Conservation (phyloP, 1,140 invertebrate species). For the Drosophila sechellia region DNA sequence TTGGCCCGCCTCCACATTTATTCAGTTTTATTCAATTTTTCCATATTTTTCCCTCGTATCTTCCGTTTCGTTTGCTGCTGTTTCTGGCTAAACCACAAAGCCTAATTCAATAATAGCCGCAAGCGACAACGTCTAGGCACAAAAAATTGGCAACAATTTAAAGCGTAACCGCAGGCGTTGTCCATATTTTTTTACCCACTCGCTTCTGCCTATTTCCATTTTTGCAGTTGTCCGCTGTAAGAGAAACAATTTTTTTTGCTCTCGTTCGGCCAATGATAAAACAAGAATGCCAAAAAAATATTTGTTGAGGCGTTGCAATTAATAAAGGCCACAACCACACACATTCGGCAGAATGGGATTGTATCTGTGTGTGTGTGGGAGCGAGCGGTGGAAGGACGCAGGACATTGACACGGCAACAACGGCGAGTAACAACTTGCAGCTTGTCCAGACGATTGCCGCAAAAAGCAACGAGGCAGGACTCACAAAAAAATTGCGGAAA, state of each 20-base stretch:
- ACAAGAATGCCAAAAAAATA: constrained; percentile 65
- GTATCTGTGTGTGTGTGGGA: background rate
- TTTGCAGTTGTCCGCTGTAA: constrained; percentile 61
- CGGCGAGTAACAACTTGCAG: constrained; percentile 37
- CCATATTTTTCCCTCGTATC: constrained; percentile 1
- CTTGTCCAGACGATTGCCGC: constrained; percentile 38
- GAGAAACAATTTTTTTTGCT: constrained; percentile 35
- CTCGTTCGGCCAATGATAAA: constrained; percentile 41
- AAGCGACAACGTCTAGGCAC: constrained; percentile 25
- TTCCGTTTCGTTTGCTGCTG: constrained; percentile 4
- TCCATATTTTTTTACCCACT: constrained; percentile 28
- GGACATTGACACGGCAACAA: constrained; percentile 68
- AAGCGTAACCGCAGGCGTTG: constrained; percentile 69
- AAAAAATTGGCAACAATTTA: constrained; percentile 76
- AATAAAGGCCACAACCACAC: constrained; percentile 68
- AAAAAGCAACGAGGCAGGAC: constrained; percentile 25
- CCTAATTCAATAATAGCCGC: constrained; percentile 70
- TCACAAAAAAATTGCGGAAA: constrained; percentile 54
- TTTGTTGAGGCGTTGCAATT: constrained; percentile 80
- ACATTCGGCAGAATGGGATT: background rate
- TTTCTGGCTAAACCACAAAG: constrained; percentile 32
- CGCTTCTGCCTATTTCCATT: constrained; percentile 37
- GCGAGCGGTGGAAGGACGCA: constrained; percentile 39
- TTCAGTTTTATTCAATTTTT: constrained; percentile 25
- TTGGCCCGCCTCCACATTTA: constrained; percentile 5